Evolutionary conservation across 53 echinoderm and acorn worm genomes (phyloP).

Genomic region (Crossaster papposus): DNA sequence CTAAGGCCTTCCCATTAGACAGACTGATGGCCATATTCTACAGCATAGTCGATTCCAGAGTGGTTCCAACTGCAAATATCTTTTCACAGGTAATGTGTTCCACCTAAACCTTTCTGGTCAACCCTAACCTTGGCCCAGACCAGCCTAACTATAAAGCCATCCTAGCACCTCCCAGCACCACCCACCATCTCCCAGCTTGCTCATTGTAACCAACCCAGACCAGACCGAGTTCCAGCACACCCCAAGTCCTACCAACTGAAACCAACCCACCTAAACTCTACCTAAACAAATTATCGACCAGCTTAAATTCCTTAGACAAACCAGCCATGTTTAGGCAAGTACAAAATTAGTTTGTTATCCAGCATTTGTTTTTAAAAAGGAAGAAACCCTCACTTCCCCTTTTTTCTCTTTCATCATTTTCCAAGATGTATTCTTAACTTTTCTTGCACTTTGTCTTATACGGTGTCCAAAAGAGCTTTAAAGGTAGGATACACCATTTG

Average conservation of each 20-base stretch:
- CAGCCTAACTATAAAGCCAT: background rate
- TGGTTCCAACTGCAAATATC: conserved; percentile 86
- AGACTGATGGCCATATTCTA: conserved; percentile 98
- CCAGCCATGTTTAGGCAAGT: too few species aligned
- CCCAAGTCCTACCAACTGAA: background rate
- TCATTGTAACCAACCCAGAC: background rate
- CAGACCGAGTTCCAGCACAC: background rate
- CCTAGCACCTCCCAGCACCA: background rate
- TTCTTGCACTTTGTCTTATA: too few species aligned
- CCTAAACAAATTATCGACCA: background rate
- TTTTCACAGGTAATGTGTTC: conserved; percentile 82
- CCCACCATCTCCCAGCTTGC: background rate
- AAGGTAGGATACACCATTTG: too few species aligned
- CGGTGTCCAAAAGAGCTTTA: too few species aligned
- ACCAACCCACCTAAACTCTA: background rate
- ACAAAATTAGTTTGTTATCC: too few species aligned
- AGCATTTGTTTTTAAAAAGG: too few species aligned
- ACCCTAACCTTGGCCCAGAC: background rate
- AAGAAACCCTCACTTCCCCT: too few species aligned
- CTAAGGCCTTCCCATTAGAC: conserved; percentile 87
- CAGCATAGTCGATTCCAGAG: conserved; percentile 92
- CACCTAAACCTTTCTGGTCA: background rate
- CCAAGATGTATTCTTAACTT: too few species aligned
- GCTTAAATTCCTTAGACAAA: too few species aligned
- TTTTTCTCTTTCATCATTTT: too few species aligned